Conservation (phyloP, 2,888 invertebrate genomes). For the Ceratothoa steindachneri region DNA sequence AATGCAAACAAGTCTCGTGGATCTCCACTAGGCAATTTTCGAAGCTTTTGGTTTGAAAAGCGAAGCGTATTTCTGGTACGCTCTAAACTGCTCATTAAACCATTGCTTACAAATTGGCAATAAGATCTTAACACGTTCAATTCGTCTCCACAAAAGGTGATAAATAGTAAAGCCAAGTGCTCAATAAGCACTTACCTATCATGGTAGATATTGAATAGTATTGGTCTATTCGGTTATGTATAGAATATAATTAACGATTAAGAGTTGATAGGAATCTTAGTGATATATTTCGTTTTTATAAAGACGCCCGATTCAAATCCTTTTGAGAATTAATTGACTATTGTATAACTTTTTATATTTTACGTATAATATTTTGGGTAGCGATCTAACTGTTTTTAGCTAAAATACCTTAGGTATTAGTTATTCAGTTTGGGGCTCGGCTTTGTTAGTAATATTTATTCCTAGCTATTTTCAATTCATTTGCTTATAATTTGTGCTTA, state of each 20-base stretch:
- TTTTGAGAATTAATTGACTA: neutral
- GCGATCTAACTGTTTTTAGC: no score
- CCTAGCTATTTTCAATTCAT: neutral
- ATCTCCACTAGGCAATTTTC: no score
- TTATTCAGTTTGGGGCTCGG: no score
- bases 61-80: neutral
- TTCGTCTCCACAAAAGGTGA: slow-evolving; percentile 30
- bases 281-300: neutral
- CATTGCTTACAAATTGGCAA: slow-evolving; percentile 43
- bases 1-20: no score
- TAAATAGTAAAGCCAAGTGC: neutral
- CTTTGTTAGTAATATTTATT: neutral
- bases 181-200: neutral
- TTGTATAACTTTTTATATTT: neutral
- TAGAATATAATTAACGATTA: neutral
- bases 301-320: neutral
- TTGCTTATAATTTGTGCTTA: neutral
- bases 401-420: no score
- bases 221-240: neutral
- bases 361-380: no score
- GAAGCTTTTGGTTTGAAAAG: neutral
- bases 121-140: slow-evolving; percentile 37
- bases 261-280: neutral
- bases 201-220: neutral
- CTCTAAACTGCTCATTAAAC: slow-evolving; percentile 30